Evolutionary conservation across 2,888 invertebrate species (phyloP).

Genomic region (Iphiclides podalirius): DNA sequence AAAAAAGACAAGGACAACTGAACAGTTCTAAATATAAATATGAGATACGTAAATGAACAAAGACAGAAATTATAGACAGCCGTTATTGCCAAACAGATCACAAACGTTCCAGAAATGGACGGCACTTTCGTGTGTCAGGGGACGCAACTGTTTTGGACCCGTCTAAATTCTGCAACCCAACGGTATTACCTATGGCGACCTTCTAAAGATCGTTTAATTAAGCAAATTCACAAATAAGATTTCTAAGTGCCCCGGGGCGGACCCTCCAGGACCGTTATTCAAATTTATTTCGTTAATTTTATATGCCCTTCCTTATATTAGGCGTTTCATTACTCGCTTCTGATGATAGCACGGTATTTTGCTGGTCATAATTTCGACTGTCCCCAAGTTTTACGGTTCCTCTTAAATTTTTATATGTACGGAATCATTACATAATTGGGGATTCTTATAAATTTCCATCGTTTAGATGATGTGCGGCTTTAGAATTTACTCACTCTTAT

Average conservation of each 20-base stretch:
- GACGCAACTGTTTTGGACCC: slow-evolving; percentile 17
- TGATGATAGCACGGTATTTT: slow-evolving; percentile 48
- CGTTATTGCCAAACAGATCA: not conserved
- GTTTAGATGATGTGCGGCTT: no score
- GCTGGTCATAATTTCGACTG: slow-evolving; percentile 28
- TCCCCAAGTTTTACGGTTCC: slow-evolving; percentile 25
- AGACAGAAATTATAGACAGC: no score
- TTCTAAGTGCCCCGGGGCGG: slow-evolving; percentile 28
- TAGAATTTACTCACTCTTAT: no score
- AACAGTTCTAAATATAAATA: no score
- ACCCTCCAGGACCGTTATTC: slow-evolving; percentile 41
- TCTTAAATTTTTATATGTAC: slow-evolving; percentile 10
- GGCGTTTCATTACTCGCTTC: slow-evolving; percentile 50
- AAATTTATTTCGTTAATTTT: slow-evolving; percentile 66
- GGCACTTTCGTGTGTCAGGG: not conserved
- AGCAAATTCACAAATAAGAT: slow-evolving; percentile 41
- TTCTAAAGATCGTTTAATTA: slow-evolving; percentile 38
- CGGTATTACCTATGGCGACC: slow-evolving; percentile 30
- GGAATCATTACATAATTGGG: slow-evolving; percentile 11
- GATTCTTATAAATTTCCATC: not conserved
- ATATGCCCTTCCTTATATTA: slow-evolving; percentile 54
- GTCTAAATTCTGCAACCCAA: slow-evolving; percentile 26
- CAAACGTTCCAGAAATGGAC: no score
- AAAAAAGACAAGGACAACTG: not conserved
- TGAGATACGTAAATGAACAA: no score